A percentile compares a stretch with the other conserved stretches of the same genome.
phyloP scores from a whole-genome alignment of 2,888 invertebrate species.

The Pammene fasciana region DNA sequence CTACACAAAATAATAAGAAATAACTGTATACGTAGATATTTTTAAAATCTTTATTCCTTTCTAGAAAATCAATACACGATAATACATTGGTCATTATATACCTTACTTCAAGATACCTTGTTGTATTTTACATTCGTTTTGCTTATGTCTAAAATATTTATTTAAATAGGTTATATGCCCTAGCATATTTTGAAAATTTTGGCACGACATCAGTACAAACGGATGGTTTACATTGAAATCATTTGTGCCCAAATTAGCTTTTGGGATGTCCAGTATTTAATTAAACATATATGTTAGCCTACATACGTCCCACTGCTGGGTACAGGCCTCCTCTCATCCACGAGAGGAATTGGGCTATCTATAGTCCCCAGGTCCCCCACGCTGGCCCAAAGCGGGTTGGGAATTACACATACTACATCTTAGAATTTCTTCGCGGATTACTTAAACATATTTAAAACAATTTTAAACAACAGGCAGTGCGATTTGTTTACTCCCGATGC shows the following conservation, averaged over 20 bases:
- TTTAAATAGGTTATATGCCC: not conserved
- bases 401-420: too few species aligned
- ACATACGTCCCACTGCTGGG: too few species aligned
- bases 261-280: not conserved
- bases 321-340: too few species aligned
- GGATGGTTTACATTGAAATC: not conserved
- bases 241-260: not conserved
- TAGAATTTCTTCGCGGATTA: too few species aligned
- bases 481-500: too few species aligned
- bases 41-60: slow-evolving; percentile 34
- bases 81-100: slow-evolving; percentile 42
- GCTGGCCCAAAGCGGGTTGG: too few species aligned
- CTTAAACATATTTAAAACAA: too few species aligned
- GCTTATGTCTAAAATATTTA: slow-evolving; percentile 18
- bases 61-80: slow-evolving; percentile 40
- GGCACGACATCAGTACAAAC: slow-evolving; percentile 7
- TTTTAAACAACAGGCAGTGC: too few species aligned
- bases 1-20: not conserved
- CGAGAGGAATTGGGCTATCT: too few species aligned
- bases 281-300: too few species aligned
- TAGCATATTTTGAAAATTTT: slow-evolving; percentile 15
- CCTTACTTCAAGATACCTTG: slow-evolving; percentile 37
- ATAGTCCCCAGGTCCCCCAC: too few species aligned
- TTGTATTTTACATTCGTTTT: slow-evolving; percentile 35
- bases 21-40: not conserved